Conservation (phyloP, 2,888 invertebrate species). For the Mimas tiliae region DNA sequence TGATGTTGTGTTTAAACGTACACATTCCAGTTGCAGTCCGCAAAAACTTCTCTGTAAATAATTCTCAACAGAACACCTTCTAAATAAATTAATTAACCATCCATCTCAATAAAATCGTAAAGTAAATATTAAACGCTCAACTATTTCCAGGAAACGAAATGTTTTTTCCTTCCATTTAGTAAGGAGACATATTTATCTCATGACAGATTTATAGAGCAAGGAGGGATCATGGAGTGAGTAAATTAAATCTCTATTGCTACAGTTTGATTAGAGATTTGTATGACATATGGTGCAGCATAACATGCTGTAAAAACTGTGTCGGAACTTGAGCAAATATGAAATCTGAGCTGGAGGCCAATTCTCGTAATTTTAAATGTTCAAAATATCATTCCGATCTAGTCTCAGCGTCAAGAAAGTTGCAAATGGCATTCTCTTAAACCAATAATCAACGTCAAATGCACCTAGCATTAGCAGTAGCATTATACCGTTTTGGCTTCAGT, state of each 20-base stretch:
- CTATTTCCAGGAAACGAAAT: constrained; percentile 20
- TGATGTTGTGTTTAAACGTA: too few relatives aligned
- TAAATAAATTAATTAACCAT: constrained; percentile 7
- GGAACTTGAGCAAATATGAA: too few relatives aligned
- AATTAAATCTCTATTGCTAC: constrained; percentile 40
- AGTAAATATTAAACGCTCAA: not conserved
- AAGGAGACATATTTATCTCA: constrained; percentile 33
- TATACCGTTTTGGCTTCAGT: too few relatives aligned
- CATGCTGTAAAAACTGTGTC: not conserved
- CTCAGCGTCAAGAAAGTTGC: too few relatives aligned
- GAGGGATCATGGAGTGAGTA: constrained; percentile 34
- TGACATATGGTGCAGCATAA: not conserved
- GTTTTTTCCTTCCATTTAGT: constrained; percentile 28
- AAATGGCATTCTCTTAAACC: too few relatives aligned
- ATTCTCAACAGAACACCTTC: not conserved
- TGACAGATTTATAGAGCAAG: constrained; percentile 45
- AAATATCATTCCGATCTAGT: too few relatives aligned
- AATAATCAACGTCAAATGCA: too few relatives aligned
- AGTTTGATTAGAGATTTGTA: constrained; percentile 35
- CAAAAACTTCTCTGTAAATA: not conserved
- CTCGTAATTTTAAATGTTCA: too few relatives aligned
- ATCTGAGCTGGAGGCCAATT: too few relatives aligned
- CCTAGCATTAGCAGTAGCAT: too few relatives aligned
- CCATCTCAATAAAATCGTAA: constrained; percentile 2
- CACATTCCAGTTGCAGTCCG: too few relatives aligned